Evolutionary conservation across 2,888 invertebrate species (phyloP), one percentile per base, ranked within the genome.

Genomic region (Eurytoma californica): DNA sequence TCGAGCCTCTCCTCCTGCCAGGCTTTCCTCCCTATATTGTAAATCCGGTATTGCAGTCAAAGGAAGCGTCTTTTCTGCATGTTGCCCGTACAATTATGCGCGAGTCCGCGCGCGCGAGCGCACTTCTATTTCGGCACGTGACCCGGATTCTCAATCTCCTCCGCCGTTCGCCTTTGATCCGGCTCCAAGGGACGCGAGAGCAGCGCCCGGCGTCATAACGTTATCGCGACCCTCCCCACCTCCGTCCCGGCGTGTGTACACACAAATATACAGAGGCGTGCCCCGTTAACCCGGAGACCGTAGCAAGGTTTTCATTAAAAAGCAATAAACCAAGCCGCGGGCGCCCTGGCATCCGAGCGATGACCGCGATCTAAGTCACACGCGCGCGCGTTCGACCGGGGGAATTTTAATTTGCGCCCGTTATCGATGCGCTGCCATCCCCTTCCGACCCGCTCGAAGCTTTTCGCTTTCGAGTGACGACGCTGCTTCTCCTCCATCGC

Each of bases 71-170:
- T 83, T 75, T 75, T 81, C 79, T 79, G 81, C 81, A 80, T 82
- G 75, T 78, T 74, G 82, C 77, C 78, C 80, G 81, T 72, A 83
- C 82, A 84, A 84, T 84, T 84, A 84, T 82, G 82, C 80, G 81
- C 79, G 72, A 76, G 72, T 80, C 65, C 39, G 28, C 69, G 47
- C 14, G 12, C 63, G 20, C 28, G n/a, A 13, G 30, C 72, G 20
- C 65, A 24, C 60, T 61, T 14, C 18, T 30, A 58, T 60, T 66
- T 68, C 74, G 69, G 80, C 82, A 83, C 83, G 84, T 83, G 83
- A 84, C 84, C 83, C 80, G 83, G 79, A 82, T 84, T 73, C 80
- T 73, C 82, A 82, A 83, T 81, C 66, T 80, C 76, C 70, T 72
- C 49, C 61, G 72, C 18, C 72, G 9, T 51, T 16, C 60, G 49